Evolutionary conservation across 2,113 vertebrate species (phyloP), one percentile per base, ranked within the genome.

Genomic region (Ctenodactylus gundi): DNA sequence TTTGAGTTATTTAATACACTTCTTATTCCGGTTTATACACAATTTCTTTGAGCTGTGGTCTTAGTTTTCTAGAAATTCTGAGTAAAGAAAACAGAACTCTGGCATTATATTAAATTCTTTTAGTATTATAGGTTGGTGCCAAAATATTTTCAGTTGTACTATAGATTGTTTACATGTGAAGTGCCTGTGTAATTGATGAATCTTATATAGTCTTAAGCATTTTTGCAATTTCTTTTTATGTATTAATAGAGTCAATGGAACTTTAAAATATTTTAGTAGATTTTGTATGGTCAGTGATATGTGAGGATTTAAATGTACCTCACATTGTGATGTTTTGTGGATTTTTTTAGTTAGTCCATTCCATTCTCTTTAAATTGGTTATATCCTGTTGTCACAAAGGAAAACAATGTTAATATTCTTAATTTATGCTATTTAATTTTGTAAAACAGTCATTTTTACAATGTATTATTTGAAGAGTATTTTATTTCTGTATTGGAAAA

Each of bases 111-210:
- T 97, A 29, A 77, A 93, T 98, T 97, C 94, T 98, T 98, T 96
- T 98, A 98, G 98, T 98, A 98, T 97, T 98, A 97, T 98, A 97
- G 97, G 96, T 98, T 98, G 97, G 98, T 98, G 98, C 98, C 98
- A 98, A 98, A 97, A 97, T 97, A 97, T 96, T 97, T 98, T 98
- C 96, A 97, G 96, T 98, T 98, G 97, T 98, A 98, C 97, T 98
- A 98, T 98, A 98, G 98, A 98, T 98, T 98, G 98, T 98, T 98
- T 98, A 98, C 98, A 98, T 99, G 98, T 98, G 98, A 98, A 99
- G 98, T 99, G 98, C 98, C 98, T 99, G 98, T 98, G 98, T 98
- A 98, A 98, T 95, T 98, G 98, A 99, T 97, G 96, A 98, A 95
- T 98, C 96, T 98, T 97, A 97, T 96, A 98, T 97, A 98, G 98